A percentile compares a stretch with the other conserved stretches of the same genome.
These are phyloP conservation scores for Cyrtorhinus lividipennis DNA, from an alignment of 1,140 invertebrate species.

Conservation along the genomic window DNA sequence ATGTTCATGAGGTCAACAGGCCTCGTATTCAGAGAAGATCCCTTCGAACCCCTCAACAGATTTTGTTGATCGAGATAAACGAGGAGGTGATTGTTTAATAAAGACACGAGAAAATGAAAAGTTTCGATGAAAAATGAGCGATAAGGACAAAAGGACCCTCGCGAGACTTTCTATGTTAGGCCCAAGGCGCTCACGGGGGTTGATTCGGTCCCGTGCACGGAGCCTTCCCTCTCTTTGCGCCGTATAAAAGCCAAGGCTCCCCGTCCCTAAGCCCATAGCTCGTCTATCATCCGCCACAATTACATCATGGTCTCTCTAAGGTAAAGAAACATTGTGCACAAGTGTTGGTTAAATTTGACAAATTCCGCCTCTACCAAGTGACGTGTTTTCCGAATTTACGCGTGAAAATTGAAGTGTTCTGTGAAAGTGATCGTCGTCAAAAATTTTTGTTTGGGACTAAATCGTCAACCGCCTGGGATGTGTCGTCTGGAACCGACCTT, in stretches of 20 bases:
- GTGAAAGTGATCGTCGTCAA: no score
- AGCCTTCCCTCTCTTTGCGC: background rate
- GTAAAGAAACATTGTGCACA: background rate
- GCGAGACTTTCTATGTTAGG: background rate
- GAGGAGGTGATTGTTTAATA: no score
- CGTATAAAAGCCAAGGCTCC: background rate
- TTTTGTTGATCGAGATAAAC: no score
- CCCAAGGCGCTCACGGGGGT: background rate
- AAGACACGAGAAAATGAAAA: background rate
- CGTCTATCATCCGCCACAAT: conserved; percentile 3
- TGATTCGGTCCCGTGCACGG: background rate
- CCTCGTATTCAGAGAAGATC: no score
- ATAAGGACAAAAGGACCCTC: background rate
- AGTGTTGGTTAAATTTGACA: background rate
- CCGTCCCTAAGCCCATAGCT: background rate
- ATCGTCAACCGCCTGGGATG: background rate
- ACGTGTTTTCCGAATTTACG: background rate
- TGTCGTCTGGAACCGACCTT: background rate
- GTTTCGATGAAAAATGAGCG: conserved; percentile 2
- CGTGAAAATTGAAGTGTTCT: background rate
- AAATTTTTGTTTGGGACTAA: background rate
- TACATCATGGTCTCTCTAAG: conserved; percentile 5
- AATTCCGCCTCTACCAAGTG: background rate
- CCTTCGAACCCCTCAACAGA: no score
- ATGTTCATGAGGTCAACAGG: no score